phyloP scores from a whole-genome alignment of 2,888 invertebrate species.

The Poecilus cupreus region DNA sequence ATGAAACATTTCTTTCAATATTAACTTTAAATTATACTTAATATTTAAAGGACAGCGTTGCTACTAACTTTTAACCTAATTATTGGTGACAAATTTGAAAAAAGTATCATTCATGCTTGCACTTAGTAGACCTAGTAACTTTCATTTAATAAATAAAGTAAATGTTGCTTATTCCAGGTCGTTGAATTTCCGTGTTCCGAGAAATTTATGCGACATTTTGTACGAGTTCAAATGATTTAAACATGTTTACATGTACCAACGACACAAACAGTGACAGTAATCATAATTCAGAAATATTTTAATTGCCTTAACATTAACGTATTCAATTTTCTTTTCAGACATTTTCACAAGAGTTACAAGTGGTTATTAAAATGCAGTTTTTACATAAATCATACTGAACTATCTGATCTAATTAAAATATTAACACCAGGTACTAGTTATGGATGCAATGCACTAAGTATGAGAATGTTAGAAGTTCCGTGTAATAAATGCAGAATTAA shows the following conservation, averaged over 20 bases:
- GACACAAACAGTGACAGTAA: background rate
- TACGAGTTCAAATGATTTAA: background rate
- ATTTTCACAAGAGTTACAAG: background rate
- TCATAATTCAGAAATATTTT: background rate
- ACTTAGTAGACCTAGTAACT: too few species aligned
- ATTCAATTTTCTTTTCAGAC: background rate
- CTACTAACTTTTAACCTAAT: too few species aligned
- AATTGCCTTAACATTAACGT: slow-evolving; percentile 1
- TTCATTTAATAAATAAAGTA: background rate
- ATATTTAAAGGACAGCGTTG: too few species aligned
- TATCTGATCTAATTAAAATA: background rate
- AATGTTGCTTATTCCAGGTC: background rate
- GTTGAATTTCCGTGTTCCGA: slow-evolving; percentile 1
- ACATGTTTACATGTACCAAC: background rate
- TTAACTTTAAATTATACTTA: too few species aligned
- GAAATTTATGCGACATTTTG: background rate
- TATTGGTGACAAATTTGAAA: too few species aligned
- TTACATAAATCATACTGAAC: background rate
- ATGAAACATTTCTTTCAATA: too few species aligned
- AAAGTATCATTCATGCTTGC: too few species aligned
- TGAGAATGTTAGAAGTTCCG: background rate
- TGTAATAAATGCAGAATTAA: slow-evolving; percentile 5
- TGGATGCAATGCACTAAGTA: background rate
- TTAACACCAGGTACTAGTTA: background rate
- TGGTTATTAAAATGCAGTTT: slow-evolving; percentile 11